Base-by-base conservation (phyloP, 2,888 invertebrate species). In the Nomada ferruginata region DNA sequence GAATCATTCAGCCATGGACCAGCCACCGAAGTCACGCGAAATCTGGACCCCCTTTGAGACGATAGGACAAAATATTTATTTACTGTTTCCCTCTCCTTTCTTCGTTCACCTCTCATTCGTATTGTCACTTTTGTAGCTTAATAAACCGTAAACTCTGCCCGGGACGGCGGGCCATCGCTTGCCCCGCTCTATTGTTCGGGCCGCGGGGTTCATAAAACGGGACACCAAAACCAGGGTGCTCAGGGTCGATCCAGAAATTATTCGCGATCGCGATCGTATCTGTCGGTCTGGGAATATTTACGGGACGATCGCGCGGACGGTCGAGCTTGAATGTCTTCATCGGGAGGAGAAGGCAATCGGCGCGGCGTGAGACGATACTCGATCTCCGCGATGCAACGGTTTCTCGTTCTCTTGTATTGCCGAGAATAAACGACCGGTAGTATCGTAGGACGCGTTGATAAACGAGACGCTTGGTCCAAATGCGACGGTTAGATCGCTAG, bases 241-340 rank as follows among this genome's bases (percentile, higher is more conserved):
- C 86, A 79, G 65, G 79, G 75, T 79, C 87, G 87, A 88, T 87
- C 76, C 81, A 86, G 90, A 88, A 91, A 90, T 91, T 88, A 91
- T 90, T 87, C 86, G 87, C 87, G 80, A 75, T 64, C 85, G 76
- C 83, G 89, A 88, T 90, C 91, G 90, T 91, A 91, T 91, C 89
- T 90, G 90, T 87, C 89, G 88, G 82, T 85, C 84, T 63, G 71
- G 78, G 87, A 85, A 86, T 90, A 90, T 91, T 91, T 91, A 91
- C 91, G 91, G 87, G 87, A 85, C 87, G 90, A 90, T 83, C 83
- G 84, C 47, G 76, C 73, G 79, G 66, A 79, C 76, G 83, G 72
- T 83, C 83, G 85, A 79, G 89, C 90, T 83, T 84, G 86, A 89
- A 90, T 89, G 91, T 90, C 90, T 90, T 90, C 88, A 90, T 90